Conservation (phyloP, 2,113 vertebrate genomes). For the Microtus oregoni region DNA sequence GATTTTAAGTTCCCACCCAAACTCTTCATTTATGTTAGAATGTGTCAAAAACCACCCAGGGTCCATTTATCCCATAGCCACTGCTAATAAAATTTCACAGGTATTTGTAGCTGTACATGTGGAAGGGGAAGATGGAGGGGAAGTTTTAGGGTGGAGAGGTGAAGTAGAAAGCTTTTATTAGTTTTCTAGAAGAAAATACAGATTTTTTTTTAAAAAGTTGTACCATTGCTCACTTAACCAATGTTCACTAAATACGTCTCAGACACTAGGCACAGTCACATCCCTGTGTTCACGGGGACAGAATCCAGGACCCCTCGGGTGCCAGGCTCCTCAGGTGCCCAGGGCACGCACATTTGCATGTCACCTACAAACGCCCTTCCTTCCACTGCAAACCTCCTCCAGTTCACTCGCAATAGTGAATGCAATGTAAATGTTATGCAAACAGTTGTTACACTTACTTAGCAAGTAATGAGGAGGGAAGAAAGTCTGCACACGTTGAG, state of each 20-base stretch:
- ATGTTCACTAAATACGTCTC: background rate
- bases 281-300: background rate
- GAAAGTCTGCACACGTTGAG: background rate
- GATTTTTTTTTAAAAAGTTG: background rate
- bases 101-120: background rate
- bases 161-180: background rate
- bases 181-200: constrained; percentile 23
- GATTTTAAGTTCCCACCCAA: constrained; percentile 74
- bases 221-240: constrained; percentile 11
- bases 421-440: background rate
- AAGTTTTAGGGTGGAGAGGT: background rate
- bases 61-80: constrained; percentile 41
- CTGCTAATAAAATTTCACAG: constrained; percentile 35
- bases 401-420: background rate
- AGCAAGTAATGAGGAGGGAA: background rate
- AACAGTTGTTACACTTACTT: background rate
- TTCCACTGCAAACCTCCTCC: background rate
- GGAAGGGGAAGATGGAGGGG: too few species aligned
- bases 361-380: too few species aligned
- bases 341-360: background rate
- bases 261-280: background rate
- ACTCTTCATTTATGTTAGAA: constrained; percentile 67
- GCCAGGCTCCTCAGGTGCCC: background rate
- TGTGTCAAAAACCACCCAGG: constrained; percentile 52
- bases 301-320: background rate